Evolutionary conservation across 2,888 invertebrate species (phyloP), one percentile per base, ranked within the genome.

Genomic region (Latheticus oryzae): DNA sequence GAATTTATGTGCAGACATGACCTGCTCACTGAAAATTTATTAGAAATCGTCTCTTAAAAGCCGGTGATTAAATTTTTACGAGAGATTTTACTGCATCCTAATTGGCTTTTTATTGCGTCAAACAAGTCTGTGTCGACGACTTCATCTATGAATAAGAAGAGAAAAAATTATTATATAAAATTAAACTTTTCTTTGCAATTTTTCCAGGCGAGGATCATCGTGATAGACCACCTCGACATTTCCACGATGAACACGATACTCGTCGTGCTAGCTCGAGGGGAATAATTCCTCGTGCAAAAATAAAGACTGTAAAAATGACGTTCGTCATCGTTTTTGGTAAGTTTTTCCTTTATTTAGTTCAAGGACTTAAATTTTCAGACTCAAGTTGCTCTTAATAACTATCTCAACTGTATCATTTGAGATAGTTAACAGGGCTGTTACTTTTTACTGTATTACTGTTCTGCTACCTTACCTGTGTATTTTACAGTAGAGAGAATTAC

Each of bases 251-350:
- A 2, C 71, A 77, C 57, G 77, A 78, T 45, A 87, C 87, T 33
- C 82, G 93, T 11, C 82, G 94, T 35, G 93, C 93, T 1, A 95
- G 95, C 75, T 95, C 95, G 13, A 83, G 95, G 40, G 97, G 96
- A 32, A 88, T 96, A 58, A 96, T 97, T 72, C 96, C 96, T 0
- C 86, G 93, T 60, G 97, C 97, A 19, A 96, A 96, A 82, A 93
- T 97, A 69, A 97, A 97, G 83, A 96, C 95, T 8, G 93, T 97
- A 60, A 96, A 97, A 80, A 97, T 97, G 95, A 97, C 97, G 0
- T 90, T 97, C 67, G 95, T 95, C 66, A 97, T 97, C 70, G 95
- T 97, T 57, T 91, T 95, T 70, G 93, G 93, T 92, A 78, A 87
- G 87, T 81, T 38, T 11, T 5, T 3, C 9, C 11, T 7, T 30